These are phyloP conservation scores for Diprion similis DNA, from an alignment of 1,140 invertebrate genomes.

Conservation along the genomic window DNA sequence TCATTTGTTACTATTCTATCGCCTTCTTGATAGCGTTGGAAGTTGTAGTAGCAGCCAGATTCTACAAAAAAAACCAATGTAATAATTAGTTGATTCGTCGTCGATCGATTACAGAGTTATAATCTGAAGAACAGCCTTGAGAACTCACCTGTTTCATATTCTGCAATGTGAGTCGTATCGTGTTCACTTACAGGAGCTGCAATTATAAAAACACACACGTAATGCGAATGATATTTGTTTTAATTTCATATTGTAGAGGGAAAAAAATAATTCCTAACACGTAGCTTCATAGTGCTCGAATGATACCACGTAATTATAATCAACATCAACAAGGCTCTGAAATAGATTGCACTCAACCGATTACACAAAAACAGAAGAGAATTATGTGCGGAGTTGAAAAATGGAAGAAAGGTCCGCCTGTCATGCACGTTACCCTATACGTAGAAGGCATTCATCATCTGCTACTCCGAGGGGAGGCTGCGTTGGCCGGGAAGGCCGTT, in stretches of 20 bases:
- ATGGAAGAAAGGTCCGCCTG: slow-evolving; percentile 2
- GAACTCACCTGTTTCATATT: slow-evolving; percentile 53
- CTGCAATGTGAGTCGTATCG: slow-evolving; percentile 55
- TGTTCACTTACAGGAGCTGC: slow-evolving; percentile 58
- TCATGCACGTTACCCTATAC: neutral
- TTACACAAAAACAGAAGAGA: neutral
- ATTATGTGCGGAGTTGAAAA: neutral
- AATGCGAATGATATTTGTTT: slow-evolving; percentile 7
- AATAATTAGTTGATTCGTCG: neutral
- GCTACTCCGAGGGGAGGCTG: neutral
- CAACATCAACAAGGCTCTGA: neutral
- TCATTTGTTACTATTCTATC: slow-evolving; percentile 93
- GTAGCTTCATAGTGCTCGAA: neutral
- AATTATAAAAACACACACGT: slow-evolving; percentile 43
- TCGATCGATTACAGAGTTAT: neutral
- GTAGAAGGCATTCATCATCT: neutral
- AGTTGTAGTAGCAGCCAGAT: slow-evolving; percentile 91
- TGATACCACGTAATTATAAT: neutral
- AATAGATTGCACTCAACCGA: neutral
- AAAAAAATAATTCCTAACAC: neutral
- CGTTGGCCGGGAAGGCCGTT: slow-evolving; percentile 17
- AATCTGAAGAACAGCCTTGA: neutral
- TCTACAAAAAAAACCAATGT: slow-evolving; percentile 38
- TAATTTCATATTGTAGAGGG: neutral
- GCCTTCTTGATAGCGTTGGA: slow-evolving; percentile 90